These are phyloP conservation scores for Antennarius striatus DNA, from an alignment of 2,113 vertebrate genomes.

Conservation along the genomic window DNA sequence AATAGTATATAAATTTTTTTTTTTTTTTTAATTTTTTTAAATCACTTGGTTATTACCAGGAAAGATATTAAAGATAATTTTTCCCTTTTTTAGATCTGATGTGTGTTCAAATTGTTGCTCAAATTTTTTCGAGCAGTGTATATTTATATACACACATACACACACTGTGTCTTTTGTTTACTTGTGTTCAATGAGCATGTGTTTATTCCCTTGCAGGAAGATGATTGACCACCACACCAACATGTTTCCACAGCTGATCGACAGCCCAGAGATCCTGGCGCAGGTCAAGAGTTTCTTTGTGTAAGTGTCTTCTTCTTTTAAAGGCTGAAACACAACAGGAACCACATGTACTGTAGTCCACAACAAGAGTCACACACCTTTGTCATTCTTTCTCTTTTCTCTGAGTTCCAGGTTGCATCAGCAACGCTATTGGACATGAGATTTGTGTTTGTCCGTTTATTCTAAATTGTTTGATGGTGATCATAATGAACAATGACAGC, in stretches of 20 bases:
- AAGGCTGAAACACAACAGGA: background rate
- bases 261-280: constrained; percentile 55
- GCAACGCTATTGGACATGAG: too few species aligned
- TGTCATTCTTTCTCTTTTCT: constrained; percentile 35
- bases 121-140: background rate
- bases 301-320: constrained; percentile 71
- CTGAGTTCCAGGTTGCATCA: background rate
- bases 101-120: too few species aligned
- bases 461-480: background rate
- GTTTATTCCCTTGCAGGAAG: constrained; percentile 72
- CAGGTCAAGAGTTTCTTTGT: constrained; percentile 83
- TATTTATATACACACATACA: background rate
- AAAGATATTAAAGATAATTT: too few species aligned
- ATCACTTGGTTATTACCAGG: too few species aligned
- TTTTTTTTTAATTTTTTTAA: too few species aligned
- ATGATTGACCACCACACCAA: constrained; percentile 89
- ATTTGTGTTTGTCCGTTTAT: background rate
- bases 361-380: background rate
- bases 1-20: too few species aligned
- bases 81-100: too few species aligned
- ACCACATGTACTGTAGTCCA: background rate
- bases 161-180: background rate
- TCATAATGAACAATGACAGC: background rate
- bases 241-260: constrained; percentile 89
- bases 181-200: background rate